These are phyloP conservation scores for Probosciger aterrimus DNA, from an alignment of 2,113 vertebrate genomes.

Conservation along the genomic window DNA sequence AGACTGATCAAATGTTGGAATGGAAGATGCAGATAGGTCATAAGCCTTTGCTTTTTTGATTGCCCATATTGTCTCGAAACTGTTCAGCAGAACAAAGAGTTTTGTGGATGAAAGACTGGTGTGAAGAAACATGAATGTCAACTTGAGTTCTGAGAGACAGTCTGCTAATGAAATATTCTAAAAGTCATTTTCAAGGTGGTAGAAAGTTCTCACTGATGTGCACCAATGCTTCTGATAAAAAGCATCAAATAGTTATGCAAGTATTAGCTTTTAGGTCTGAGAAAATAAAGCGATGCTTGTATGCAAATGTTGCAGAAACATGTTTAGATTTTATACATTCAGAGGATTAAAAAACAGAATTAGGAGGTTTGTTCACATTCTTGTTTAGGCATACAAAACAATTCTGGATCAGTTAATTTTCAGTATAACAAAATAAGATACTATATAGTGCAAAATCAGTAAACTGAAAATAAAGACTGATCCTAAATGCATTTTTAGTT, in stretches of 20 bases:
- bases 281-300: slow-evolving; percentile 58
- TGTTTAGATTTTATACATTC: neutral
- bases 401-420: slow-evolving; percentile 9
- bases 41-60: slow-evolving; percentile 71
- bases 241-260: slow-evolving; percentile 70
- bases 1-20: slow-evolving; percentile 74
- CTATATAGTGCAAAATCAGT: neutral
- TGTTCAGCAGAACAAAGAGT: slow-evolving; percentile 77
- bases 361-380: neutral
- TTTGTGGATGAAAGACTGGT: slow-evolving; percentile 77
- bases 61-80: slow-evolving; percentile 78
- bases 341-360: neutral
- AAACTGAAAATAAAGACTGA: neutral
- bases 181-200: slow-evolving; percentile 82
- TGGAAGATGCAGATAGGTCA: slow-evolving; percentile 65
- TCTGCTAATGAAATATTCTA: slow-evolving; percentile 82
- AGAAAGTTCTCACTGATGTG: slow-evolving; percentile 76
- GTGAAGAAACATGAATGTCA: slow-evolving; percentile 79
- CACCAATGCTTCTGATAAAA: slow-evolving; percentile 76
- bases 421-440: neutral
- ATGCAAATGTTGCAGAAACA: slow-evolving; percentile 27
- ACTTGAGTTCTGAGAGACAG: slow-evolving; percentile 75
- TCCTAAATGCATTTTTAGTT: neutral
- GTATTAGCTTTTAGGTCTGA: slow-evolving; percentile 60
- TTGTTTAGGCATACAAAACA: neutral